These are phyloP conservation scores for Rhinophrynus dorsalis DNA, from an alignment of 2,797 vertebrate genomes.

Conservation along the genomic window DNA sequence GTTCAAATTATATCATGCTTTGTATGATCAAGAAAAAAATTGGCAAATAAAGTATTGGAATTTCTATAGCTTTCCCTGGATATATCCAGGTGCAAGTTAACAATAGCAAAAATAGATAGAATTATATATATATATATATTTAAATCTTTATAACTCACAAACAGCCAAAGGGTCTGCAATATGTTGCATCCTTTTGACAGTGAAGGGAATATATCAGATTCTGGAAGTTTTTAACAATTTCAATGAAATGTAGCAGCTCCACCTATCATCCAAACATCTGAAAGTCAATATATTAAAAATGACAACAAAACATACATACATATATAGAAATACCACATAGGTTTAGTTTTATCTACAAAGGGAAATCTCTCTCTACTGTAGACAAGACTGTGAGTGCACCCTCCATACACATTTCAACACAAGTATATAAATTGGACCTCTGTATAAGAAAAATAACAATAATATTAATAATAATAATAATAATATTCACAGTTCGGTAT, in stretches of 20 bases:
- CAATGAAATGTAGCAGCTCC: constrained; percentile 46
- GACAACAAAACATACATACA: background rate
- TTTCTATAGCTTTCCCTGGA: constrained; percentile 80
- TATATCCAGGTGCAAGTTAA: constrained; percentile 81
- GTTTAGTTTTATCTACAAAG: constrained; percentile 31
- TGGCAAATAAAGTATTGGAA: constrained; percentile 86
- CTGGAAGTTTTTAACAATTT: constrained; percentile 34
- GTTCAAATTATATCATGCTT: constrained; percentile 86
- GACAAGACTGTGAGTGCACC: constrained; percentile 81
- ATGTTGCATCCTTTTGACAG: constrained; percentile 1
- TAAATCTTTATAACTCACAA: constrained; percentile 17
- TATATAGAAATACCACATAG: background rate
- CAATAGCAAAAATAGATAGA: constrained; percentile 74
- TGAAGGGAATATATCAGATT: constrained; percentile 35
- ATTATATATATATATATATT: constrained; percentile 18
- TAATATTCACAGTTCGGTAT: constrained; percentile 98
- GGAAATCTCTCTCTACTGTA: constrained; percentile 14
- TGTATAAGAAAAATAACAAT: constrained; percentile 27
- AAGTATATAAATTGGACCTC: constrained; percentile 84
- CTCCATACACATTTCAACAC: constrained; percentile 82
- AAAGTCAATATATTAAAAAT: background rate
- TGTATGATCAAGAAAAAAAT: constrained; percentile 68
- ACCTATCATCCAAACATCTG: constrained; percentile 33
- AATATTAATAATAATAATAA: constrained; percentile 66
- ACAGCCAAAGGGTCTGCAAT: constrained; percentile 5